Conservation (phyloP, 53 echinoderm and acorn worm genomes). For the Zoroaster sp. region DNA sequence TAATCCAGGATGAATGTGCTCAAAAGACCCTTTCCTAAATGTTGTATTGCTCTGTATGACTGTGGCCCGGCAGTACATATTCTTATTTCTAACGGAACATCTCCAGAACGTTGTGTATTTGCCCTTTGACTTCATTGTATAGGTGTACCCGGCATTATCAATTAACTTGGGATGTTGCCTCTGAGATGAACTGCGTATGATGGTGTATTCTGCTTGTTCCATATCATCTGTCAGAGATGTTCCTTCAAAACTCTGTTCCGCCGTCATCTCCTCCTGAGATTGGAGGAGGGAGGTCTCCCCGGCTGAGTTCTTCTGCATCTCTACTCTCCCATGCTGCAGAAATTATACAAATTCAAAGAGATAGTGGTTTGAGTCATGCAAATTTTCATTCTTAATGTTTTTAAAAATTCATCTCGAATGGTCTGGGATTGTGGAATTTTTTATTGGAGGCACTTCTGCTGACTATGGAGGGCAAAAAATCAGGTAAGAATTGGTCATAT, state of each 20-base stretch:
- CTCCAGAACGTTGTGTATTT: background rate
- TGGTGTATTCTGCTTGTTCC: background rate
- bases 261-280: background rate
- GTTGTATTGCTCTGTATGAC: constrained; percentile 9
- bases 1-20: background rate
- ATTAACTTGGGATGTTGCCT: constrained; percentile 1
- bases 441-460: too few species aligned
- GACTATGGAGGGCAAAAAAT: too few species aligned
- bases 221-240: background rate
- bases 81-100: constrained; percentile 23
- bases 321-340: background rate
- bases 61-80: background rate
- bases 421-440: too few species aligned
- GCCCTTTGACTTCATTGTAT: background rate
- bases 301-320: background rate
- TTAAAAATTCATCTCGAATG: too few species aligned
- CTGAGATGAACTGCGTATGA: constrained; percentile 11
- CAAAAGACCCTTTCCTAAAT: constrained; percentile 6
- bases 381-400: too few species aligned
- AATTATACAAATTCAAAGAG: background rate
- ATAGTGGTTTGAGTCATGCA: too few species aligned
- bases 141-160: constrained; percentile 18
- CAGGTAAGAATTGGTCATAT: too few species aligned
- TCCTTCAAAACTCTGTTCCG: background rate
- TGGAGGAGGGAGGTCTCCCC: background rate